These are phyloP conservation scores for Corythornis madagascariensis DNA, from an alignment of 2,113 vertebrate species.

Conservation along the genomic window DNA sequence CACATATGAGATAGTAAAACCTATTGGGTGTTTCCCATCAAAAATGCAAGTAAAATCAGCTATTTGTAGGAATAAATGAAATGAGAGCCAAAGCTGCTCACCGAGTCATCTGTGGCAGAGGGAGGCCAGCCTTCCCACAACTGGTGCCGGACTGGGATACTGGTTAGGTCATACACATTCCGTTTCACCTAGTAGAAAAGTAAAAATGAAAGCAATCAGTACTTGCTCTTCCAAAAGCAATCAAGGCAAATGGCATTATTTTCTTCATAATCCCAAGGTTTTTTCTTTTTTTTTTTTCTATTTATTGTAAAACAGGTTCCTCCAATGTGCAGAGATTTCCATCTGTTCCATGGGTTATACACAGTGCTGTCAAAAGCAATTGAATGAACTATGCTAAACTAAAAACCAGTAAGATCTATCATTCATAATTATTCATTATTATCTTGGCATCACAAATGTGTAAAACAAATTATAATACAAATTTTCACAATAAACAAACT, in stretches of 20 bases:
- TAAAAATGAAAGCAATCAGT: neutral
- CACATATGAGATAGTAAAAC: neutral
- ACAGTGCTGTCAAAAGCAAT: neutral
- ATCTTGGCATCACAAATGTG: neutral
- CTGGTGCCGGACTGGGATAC: slow-evolving; percentile 97
- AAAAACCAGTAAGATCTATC: neutral
- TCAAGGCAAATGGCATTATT: neutral
- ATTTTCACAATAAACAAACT: neutral
- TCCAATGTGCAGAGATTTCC: neutral
- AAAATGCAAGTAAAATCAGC: neutral
- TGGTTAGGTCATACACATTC: slow-evolving; percentile 96
- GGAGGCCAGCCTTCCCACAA: slow-evolving; percentile 96
- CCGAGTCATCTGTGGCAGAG: slow-evolving; percentile 90
- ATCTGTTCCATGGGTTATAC: neutral
- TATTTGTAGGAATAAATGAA: neutral
- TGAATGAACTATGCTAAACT: neutral
- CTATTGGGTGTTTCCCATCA: neutral
- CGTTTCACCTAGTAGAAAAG: slow-evolving; percentile 87
- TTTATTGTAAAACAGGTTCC: neutral
- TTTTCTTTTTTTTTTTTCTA: neutral
- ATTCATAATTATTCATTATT: neutral
- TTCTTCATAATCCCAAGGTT: neutral
- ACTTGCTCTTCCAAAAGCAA: neutral
- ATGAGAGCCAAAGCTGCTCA: slow-evolving; percentile 73
- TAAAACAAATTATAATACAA: neutral